Base-by-base conservation (phyloP, 2,113 vertebrate genomes). In the Montifringilla adamsi region DNA sequence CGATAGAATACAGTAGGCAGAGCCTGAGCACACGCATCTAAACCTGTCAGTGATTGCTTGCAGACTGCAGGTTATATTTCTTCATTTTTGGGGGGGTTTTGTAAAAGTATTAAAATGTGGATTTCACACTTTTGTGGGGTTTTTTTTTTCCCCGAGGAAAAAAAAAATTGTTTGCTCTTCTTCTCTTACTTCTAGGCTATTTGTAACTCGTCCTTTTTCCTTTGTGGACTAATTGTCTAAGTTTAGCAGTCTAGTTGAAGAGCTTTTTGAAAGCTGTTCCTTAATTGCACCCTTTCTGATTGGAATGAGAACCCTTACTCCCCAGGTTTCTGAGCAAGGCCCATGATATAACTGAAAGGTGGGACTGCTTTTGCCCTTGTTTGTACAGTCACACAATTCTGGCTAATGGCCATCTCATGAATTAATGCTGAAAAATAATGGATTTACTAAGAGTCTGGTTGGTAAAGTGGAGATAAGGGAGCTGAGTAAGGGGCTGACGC, bases 341-440 rank as follows among this genome's bases (percentile, higher is more conserved):
- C 50, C 46, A 8, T 11, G n/a, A 20, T n/a, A 31, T 6, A 80
- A 91, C 2, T 43, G 68, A 77, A 83, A 94, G 74, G 50, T 69
- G 53, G 59, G 21, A 75, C 21, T n/a, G 63, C 64, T 89, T 93
- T 85, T 93, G 70, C 31, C 70, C 46, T 70, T 86, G 68, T 70
- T 94, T 24, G 21, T 69, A 39, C 78, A 85, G 5, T 83, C 78
- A 15, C 68, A 90, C 56, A 52, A 59, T 78, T 70, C 72, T 93
- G 95, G 90, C 90, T 85, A 58, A 77, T 23, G 50, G 78, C 75
- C 85, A 78, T 66, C 82, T 84, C 67, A 63, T 91, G 47, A 88
- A 95, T 93, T 92, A 92, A 74, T 72, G 82, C 85, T 81, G 82
- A 77, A 94, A 93, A 96, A 83, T 35, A 93, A 94, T 55, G 59